Evolutionary conservation across 2,797 vertebrate species (phyloP).

Genomic region (Adrianichthys oophorus): DNA sequence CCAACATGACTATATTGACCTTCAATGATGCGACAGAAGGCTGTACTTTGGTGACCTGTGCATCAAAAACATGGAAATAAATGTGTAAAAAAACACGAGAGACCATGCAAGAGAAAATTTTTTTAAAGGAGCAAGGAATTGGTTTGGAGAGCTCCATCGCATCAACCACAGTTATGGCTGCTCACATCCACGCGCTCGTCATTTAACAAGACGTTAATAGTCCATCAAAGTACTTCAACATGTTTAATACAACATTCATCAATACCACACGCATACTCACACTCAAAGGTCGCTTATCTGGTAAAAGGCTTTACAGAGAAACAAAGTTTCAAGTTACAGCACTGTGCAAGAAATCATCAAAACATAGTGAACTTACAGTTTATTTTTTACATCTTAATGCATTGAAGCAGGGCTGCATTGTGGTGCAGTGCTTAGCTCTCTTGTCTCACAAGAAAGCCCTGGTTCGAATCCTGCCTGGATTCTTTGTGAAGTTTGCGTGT

Average conservation of each 20-base stretch:
- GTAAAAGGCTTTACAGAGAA: constrained; percentile 33
- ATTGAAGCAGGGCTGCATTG: not conserved
- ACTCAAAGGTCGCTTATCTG: constrained; percentile 14
- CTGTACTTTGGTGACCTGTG: not conserved
- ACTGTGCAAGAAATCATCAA: constrained; percentile 5
- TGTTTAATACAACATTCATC: constrained; percentile 45
- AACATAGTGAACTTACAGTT: constrained; percentile 1
- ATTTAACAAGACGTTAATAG: constrained; percentile 52
- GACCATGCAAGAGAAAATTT: constrained; percentile 3
- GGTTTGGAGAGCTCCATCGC: constrained; percentile 21
- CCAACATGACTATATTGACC: no score
- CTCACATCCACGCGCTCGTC: constrained; percentile 55
- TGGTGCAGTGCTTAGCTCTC: no score
- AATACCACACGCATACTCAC: constrained; percentile 29
- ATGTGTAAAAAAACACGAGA: constrained; percentile 1
- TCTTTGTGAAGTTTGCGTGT: no score
- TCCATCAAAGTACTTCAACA: constrained; percentile 60
- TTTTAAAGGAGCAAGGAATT: constrained; percentile 2
- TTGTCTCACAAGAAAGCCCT: no score
- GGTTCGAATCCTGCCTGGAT: no score
- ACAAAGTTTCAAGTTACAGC: constrained; percentile 16
- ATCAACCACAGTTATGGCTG: constrained; percentile 54
- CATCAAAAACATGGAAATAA: not conserved
- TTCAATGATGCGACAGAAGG: not conserved
- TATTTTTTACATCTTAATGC: not conserved